Percentiles rank a stretch among this genome's conserved stretches.
phyloP scores from a whole-genome alignment of 2,888 invertebrate genomes.

The Morinoia aosen region DNA sequence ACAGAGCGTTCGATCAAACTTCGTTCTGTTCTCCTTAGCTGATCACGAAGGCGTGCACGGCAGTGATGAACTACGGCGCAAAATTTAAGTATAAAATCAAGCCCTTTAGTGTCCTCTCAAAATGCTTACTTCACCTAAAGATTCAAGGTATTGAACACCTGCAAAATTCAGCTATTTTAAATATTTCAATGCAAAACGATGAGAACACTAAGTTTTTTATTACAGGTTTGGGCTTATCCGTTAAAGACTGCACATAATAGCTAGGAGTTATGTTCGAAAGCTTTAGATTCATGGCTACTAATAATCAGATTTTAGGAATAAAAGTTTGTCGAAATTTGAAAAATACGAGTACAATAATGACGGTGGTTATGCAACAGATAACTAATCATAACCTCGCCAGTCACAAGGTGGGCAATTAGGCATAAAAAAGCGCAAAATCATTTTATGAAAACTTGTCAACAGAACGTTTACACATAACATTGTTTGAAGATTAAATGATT shows the following conservation, averaged over 20 bases:
- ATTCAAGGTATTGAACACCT: too few species aligned
- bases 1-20: not conserved
- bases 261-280: not conserved
- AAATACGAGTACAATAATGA: not conserved
- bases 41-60: not conserved
- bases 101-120: too few species aligned
- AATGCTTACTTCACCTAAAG: too few species aligned
- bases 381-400: not conserved
- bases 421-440: too few species aligned
- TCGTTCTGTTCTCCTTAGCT: not conserved
- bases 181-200: not conserved
- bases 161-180: not conserved
- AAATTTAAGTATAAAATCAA: too few species aligned
- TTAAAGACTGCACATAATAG: not conserved
- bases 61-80: too few species aligned
- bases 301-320: not conserved
- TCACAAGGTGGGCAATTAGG: not conserved
- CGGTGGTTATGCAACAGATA: not conserved
- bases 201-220: not conserved
- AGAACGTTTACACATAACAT: not conserved
- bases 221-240: not conserved
- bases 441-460: not conserved
- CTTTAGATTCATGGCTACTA: not conserved
- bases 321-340: not conserved
- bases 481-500: not conserved